phyloP scores from a whole-genome alignment of 2,888 invertebrate species.

The Mongoloraphidia duomilia region DNA sequence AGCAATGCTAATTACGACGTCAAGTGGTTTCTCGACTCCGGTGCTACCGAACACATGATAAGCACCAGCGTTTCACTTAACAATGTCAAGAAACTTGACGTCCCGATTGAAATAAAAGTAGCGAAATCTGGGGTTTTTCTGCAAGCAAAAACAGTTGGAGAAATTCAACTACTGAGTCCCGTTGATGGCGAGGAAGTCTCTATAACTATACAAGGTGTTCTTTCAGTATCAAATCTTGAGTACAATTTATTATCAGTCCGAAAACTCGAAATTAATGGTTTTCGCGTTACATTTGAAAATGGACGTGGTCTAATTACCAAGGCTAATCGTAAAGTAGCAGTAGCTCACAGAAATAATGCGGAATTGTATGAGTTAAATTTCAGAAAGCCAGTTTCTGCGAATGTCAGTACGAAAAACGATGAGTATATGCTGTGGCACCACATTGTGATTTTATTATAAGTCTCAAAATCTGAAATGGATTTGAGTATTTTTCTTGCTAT shows the following conservation, averaged over 20 bases:
- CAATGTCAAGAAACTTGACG: constrained; percentile 9
- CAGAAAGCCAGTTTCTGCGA: not conserved
- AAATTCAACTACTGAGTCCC: constrained; percentile 7
- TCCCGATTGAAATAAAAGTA: constrained; percentile 13
- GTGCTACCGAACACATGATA: constrained; percentile 16
- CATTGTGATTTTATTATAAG: too few relatives aligned
- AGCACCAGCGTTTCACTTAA: constrained; percentile 4
- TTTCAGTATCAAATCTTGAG: constrained; percentile 12
- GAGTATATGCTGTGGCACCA: constrained; percentile 11
- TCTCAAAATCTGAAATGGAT: too few relatives aligned
- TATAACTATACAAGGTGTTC: constrained; percentile 13
- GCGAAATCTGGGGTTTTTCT: constrained; percentile 13
- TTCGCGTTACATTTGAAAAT: constrained; percentile 14
- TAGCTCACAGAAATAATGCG: constrained; percentile 7
- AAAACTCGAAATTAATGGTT: constrained; percentile 15
- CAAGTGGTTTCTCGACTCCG: constrained; percentile 16
- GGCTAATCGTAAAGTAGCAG: constrained; percentile 9
- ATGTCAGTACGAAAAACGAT: too few relatives aligned
- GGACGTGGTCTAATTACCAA: constrained; percentile 13
- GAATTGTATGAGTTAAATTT: constrained; percentile 11
- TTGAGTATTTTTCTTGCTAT: too few relatives aligned
- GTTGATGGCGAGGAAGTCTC: constrained; percentile 7
- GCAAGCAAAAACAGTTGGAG: constrained; percentile 8
- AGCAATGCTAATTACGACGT: not conserved
- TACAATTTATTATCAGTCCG: constrained; percentile 16